Conservation (phyloP, 2,797 vertebrate species). For the Pseudochirops corinnae region DNA sequence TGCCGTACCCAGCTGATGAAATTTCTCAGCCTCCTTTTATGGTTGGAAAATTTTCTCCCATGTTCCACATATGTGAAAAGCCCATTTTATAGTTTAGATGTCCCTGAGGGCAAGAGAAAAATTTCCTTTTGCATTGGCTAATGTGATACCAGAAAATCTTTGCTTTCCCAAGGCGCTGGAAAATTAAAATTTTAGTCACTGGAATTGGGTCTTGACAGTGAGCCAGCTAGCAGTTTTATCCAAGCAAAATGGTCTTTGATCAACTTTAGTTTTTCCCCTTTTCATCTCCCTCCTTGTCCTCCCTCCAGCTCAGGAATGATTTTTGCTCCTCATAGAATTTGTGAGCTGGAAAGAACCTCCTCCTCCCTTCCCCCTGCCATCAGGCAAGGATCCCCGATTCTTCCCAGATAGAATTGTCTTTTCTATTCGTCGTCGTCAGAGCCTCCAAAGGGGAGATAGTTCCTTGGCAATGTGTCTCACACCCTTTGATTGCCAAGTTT, state of each 20-base stretch:
- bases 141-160: constrained; percentile 62
- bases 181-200: constrained; percentile 74
- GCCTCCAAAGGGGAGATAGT: background rate
- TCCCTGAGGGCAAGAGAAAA: constrained; percentile 62
- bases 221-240: constrained; percentile 57
- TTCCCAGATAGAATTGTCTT: constrained; percentile 16
- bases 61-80: constrained; percentile 46
- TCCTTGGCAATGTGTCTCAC: background rate
- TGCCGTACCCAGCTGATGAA: constrained; percentile 5
- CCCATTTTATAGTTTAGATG: constrained; percentile 64
- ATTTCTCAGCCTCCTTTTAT: constrained; percentile 60
- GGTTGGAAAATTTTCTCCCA: constrained; percentile 42
- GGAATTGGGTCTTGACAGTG: constrained; percentile 64
- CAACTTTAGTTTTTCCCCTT: constrained; percentile 35
- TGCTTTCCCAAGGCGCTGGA: constrained; percentile 67
- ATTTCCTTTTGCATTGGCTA: constrained; percentile 70
- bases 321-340: constrained; percentile 18
- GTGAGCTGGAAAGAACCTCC: background rate
- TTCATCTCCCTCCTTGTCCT: constrained; percentile 25
- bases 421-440: rapidly evolving
- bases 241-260: constrained; percentile 59
- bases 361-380: background rate
- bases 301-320: background rate
- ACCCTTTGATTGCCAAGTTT: background rate
- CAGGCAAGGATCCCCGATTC: background rate